Evolutionary conservation across 2,888 invertebrate species (phyloP), one percentile per base, ranked within the genome.

Genomic region (Sepioteuthis lessoniana): DNA sequence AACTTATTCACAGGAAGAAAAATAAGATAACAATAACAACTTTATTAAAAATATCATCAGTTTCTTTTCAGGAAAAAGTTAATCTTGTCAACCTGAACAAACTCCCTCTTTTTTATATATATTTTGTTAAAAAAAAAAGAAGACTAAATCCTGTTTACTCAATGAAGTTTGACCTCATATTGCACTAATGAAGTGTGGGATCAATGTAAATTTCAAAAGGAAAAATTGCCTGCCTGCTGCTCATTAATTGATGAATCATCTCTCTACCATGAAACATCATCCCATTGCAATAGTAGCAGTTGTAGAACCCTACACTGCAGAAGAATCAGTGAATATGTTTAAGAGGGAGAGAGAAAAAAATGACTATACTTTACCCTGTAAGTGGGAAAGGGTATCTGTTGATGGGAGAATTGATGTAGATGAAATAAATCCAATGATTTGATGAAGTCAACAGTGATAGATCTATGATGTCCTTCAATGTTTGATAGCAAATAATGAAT

Each of bases 221-320:
- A n/a, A 76, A 76, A 76, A 10, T 76, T 76, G 10, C 76, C 76
- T n/a, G n/a, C n/a, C 16, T 76, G 76, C n/a, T 76, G 35, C 76
- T 76, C 76, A 76, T 76, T 76, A 76, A 76, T 76, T 76, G 76
- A 35, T 76, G 76, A 76, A 76, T 76, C 76, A 76, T n/a, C 76
- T n/a, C n/a, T 35, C 13, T n/a, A n/a, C n/a, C 76, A 76, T 16
- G 76, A 76, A 76, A 35, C n/a, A 76, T n/a, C n/a, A n/a, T 76
- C 76, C 76, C n/a, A 76, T 76, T 76, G 76, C 76, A 76, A 76
- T 35, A 76, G 76, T n/a, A 76, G n/a, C 76, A 76, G 76, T n/a
- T 10, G 76, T 16, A 76, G n/a, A 76, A 76, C n/a, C 55, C 55
- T 55, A 5, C 55, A 55, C 55, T 55, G 55, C 55, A 76, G 16